Conservation (phyloP, 92 coral and sea anemone genomes). For the Epizoanthus scotinus region DNA sequence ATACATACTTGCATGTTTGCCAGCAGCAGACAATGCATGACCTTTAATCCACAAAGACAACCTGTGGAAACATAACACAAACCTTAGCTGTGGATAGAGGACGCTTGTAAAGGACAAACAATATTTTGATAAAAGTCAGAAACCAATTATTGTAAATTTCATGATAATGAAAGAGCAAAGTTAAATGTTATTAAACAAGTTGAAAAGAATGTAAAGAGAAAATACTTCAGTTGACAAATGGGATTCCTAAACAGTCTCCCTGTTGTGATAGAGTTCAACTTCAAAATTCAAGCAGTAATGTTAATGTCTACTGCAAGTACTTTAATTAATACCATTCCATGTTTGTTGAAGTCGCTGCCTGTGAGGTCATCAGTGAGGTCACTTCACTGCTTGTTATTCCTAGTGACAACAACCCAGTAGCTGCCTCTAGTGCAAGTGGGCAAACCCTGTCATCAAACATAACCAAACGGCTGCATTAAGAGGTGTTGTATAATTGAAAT, state of each 20-base stretch:
- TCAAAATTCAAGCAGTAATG: not conserved
- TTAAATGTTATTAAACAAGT: too few relatives aligned
- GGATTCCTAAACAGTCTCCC: too few relatives aligned
- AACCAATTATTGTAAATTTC: too few relatives aligned
- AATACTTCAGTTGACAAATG: too few relatives aligned
- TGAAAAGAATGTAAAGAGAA: too few relatives aligned
- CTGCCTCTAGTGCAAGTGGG: constrained; percentile 95
- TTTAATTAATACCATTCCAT: constrained; percentile 82
- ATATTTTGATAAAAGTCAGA: too few relatives aligned
- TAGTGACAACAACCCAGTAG: constrained; percentile 79
- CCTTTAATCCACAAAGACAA: constrained; percentile 90
- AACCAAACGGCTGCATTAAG: not conserved
- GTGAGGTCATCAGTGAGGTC: constrained; percentile 73
- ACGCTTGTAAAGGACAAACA: too few relatives aligned
- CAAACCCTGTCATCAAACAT: constrained; percentile 55
- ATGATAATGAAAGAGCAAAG: too few relatives aligned
- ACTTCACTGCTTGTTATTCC: constrained; percentile 87
- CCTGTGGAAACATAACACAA: constrained; percentile 52
- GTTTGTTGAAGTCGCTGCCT: constrained; percentile 61
- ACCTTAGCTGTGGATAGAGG: not conserved
- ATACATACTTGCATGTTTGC: constrained; percentile 91
- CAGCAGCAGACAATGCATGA: constrained; percentile 75
- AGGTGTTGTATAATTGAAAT: not conserved
- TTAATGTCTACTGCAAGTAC: too few relatives aligned
- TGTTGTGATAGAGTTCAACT: not conserved